Conservation (phyloP, 2,797 vertebrate species). For the Sebastes oblongus region DNA sequence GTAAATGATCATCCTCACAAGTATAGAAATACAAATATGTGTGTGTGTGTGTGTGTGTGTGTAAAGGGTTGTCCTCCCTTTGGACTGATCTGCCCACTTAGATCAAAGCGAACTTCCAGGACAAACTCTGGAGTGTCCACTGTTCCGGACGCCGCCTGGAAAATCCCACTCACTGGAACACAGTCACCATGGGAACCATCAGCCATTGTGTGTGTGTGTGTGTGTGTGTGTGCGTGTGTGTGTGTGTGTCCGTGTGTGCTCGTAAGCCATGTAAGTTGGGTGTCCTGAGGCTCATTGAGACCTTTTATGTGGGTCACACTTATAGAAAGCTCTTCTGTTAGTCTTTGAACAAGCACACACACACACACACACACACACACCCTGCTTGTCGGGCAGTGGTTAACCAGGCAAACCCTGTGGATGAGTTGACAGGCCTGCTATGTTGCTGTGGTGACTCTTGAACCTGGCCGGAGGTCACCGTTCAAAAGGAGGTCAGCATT, state of each 20-base stretch:
- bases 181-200: slow-evolving; percentile 70
- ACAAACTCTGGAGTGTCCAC: slow-evolving; percentile 70
- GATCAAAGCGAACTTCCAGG: slow-evolving; percentile 76
- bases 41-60: background rate
- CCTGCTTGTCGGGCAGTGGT: slow-evolving; percentile 52
- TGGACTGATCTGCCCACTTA: slow-evolving; percentile 59
- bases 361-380: slow-evolving; percentile 24
- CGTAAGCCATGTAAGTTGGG: slow-evolving; percentile 24
- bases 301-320: slow-evolving; percentile 68
- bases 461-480: slow-evolving; percentile 62
- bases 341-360: slow-evolving; percentile 6
- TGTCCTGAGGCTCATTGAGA: slow-evolving; percentile 62
- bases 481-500: slow-evolving; percentile 56
- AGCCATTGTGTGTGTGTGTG: slow-evolving; percentile 37
- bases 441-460: slow-evolving; percentile 51
- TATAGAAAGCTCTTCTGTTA: slow-evolving; percentile 38
- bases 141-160: slow-evolving; percentile 68
- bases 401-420: slow-evolving; percentile 52
- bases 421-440: slow-evolving; percentile 52
- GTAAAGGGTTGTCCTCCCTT: slow-evolving; percentile 42
- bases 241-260: slow-evolving; percentile 25
- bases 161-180: slow-evolving; percentile 73
- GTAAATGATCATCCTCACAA: background rate
- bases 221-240: slow-evolving; percentile 39
- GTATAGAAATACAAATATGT: background rate